Evolutionary conservation across 2,113 vertebrate species (phyloP).

Genomic region (Girardinichthys multiradiatus): DNA sequence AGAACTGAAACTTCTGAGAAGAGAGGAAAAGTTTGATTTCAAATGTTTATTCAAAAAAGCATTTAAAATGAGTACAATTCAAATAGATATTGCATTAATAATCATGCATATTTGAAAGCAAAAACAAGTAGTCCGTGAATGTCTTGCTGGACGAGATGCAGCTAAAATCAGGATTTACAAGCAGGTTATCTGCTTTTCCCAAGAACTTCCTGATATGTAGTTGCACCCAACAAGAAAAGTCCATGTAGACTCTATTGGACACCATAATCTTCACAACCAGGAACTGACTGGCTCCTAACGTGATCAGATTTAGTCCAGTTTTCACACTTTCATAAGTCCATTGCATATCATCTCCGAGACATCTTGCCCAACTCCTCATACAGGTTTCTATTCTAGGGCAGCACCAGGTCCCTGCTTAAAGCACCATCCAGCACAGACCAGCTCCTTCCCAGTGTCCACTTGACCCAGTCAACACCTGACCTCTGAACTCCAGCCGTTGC

Average conservation of each 20-base stretch:
- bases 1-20: conserved; percentile 57
- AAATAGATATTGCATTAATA: conserved; percentile 53
- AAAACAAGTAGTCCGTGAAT: conserved; percentile 47
- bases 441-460: conserved; percentile 61
- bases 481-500: conserved; percentile 72
- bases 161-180: conserved; percentile 55
- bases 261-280: conserved; percentile 40
- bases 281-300: conserved; percentile 29
- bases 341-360: conserved; percentile 35
- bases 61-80: conserved; percentile 62
- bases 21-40: conserved; percentile 44
- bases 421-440: conserved; percentile 44
- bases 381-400: conserved; percentile 11
- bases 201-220: conserved; percentile 50
- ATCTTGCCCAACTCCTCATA: conserved; percentile 16
- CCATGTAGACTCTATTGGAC: conserved; percentile 44
- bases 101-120: conserved; percentile 50
- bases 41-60: conserved; percentile 76
- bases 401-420: conserved; percentile 21
- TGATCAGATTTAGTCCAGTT: conserved; percentile 40
- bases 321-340: conserved; percentile 54
- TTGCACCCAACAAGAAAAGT: conserved; percentile 49
- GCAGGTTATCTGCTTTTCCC: conserved; percentile 51
- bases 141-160: conserved; percentile 38
- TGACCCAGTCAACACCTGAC: conserved; percentile 79